These are phyloP conservation scores for Spialia ferax DNA, from an alignment of 2,888 invertebrate species.

Conservation along the genomic window DNA sequence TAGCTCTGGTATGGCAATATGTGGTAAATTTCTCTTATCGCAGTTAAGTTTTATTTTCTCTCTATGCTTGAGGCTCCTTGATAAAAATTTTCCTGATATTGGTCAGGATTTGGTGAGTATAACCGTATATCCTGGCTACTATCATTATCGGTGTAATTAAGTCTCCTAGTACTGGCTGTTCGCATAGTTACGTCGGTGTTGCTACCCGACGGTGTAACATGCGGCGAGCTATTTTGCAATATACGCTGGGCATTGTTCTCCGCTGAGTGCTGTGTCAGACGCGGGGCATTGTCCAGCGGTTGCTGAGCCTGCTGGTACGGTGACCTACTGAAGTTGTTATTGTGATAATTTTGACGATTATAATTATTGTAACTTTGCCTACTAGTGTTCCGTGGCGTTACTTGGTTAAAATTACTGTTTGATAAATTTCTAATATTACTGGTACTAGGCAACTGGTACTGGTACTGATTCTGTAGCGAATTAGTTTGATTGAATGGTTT, in stretches of 20 bases:
- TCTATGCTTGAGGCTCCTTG: not conserved
- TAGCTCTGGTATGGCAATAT: conserved; percentile 18
- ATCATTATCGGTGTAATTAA: not conserved
- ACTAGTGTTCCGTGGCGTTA: too few relatives aligned
- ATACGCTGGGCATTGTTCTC: not conserved
- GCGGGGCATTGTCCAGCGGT: not conserved
- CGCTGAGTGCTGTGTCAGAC: not conserved
- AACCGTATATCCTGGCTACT: too few relatives aligned
- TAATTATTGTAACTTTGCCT: too few relatives aligned
- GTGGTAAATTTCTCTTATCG: not conserved
- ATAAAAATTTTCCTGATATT: not conserved
- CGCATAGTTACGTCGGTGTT: conserved; percentile 15
- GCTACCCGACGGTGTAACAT: not conserved
- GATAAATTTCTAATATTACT: too few relatives aligned
- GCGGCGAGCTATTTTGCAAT: not conserved
- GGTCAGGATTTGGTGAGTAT: not conserved
- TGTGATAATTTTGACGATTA: not conserved
- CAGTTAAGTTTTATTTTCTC: conserved; percentile 5
- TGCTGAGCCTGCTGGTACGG: not conserved
- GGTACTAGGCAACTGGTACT: too few relatives aligned
- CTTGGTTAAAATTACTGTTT: too few relatives aligned
- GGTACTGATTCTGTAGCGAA: too few relatives aligned
- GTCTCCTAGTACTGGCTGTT: conserved; percentile 12
- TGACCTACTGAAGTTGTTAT: conserved; percentile 16
- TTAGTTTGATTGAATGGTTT: too few relatives aligned